phyloP scores from a whole-genome alignment of 2,888 invertebrate genomes.

The Idaea aversata region DNA sequence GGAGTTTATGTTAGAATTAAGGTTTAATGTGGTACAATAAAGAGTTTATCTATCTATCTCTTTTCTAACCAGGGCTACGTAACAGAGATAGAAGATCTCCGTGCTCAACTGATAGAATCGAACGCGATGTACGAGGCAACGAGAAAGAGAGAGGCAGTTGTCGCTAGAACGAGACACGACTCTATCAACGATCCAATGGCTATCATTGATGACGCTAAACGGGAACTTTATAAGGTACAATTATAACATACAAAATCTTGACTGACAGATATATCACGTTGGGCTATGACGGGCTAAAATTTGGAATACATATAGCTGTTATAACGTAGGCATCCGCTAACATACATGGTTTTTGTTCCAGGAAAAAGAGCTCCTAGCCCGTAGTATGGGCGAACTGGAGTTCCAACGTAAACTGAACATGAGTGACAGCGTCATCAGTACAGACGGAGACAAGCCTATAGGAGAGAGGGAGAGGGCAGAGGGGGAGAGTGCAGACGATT shows the following conservation, averaged over 20 bases:
- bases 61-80: slow-evolving; percentile 87
- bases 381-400: slow-evolving; percentile 74
- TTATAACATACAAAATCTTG: background rate
- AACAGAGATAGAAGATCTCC: slow-evolving; percentile 93
- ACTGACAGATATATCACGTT: background rate
- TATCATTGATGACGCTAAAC: slow-evolving; percentile 87
- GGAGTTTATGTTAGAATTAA: no score
- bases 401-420: slow-evolving; percentile 72
- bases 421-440: slow-evolving; percentile 54
- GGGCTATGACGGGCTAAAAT: background rate
- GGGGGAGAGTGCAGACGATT: slow-evolving; percentile 79
- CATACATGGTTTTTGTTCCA: slow-evolving; percentile 39
- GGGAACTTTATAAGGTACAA: slow-evolving; percentile 84
- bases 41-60: no score
- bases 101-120: slow-evolving; percentile 93
- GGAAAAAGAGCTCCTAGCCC: slow-evolving; percentile 73
- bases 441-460: slow-evolving; percentile 53
- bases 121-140: slow-evolving; percentile 74
- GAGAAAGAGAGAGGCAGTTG: slow-evolving; percentile 56
- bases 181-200: slow-evolving; percentile 60
- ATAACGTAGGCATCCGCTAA: background rate
- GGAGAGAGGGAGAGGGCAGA: slow-evolving; percentile 78
- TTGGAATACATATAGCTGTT: background rate
- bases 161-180: slow-evolving; percentile 57
- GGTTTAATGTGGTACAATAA: no score